These are phyloP conservation scores for Tychaedon coryphoeus DNA, from an alignment of 2,113 vertebrate genomes.

Conservation along the genomic window DNA sequence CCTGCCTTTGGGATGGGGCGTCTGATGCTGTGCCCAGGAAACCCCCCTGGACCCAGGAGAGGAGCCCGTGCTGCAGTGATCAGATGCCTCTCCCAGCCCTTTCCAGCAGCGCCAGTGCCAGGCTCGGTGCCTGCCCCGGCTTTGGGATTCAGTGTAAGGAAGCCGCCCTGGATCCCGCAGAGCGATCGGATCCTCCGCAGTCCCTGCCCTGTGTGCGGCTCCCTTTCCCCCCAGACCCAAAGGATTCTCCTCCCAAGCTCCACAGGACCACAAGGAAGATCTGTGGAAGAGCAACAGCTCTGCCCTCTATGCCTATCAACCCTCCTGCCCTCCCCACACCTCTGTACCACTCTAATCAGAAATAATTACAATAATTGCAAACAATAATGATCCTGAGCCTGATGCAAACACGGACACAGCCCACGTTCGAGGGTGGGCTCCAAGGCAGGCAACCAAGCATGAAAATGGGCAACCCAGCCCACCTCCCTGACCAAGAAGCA, in stretches of 20 bases:
- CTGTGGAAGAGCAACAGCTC: neutral
- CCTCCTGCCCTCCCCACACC: neutral
- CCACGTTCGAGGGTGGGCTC: neutral
- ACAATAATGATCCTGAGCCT: neutral
- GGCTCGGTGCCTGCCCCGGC: fast-evolving
- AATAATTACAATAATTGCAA: neutral
- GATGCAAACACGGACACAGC: neutral
- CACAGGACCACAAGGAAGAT: neutral
- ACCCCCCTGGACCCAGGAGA: fast-evolving
- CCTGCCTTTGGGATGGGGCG: fast-evolving
- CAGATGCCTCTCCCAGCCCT: neutral
- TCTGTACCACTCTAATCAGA: neutral
- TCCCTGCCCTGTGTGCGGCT: fast-evolving
- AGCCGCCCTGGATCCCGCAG: fast-evolving
- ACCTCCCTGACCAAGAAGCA: fast-evolving
- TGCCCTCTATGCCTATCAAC: neutral
- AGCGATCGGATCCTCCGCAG: fast-evolving
- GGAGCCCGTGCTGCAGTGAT: fast-evolving
- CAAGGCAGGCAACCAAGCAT: neutral
- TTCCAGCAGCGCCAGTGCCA: fast-evolving
- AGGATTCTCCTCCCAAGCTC: neutral
- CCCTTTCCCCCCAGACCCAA: neutral
- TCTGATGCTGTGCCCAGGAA: neutral
- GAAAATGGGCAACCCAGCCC: fast-evolving
- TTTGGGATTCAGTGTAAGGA: neutral